Percentiles rank a stretch among this genome's conserved stretches.
Conservation (phyloP, 2,888 invertebrate species). For the Andrena bucephala region DNA sequence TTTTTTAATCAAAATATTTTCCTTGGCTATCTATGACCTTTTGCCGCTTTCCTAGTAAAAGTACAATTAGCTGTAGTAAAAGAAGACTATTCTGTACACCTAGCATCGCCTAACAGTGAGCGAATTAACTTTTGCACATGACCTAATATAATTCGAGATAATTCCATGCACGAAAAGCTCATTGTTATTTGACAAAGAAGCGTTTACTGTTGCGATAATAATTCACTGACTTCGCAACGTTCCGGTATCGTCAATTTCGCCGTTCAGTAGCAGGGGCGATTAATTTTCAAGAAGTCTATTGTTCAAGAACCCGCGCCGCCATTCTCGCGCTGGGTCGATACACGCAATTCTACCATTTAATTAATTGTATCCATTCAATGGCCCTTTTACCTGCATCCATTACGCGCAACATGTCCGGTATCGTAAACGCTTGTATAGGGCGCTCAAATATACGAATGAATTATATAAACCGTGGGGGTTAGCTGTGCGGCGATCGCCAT, state of each 20-base stretch:
- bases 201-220: not conserved
- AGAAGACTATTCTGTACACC: no score
- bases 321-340: not conserved
- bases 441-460: constrained; percentile 49
- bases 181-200: not conserved
- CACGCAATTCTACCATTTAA: constrained; percentile 37
- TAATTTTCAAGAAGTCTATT: not conserved
- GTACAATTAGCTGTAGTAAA: no score
- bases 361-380: constrained; percentile 33
- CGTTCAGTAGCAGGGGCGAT: not conserved
- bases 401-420: constrained; percentile 39
- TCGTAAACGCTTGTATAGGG: constrained; percentile 31
- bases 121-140: no score
- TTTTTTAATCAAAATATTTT: no score
- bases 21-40: no score
- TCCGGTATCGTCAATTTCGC: not conserved
- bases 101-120: no score
- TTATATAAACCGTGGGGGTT: constrained; percentile 38
- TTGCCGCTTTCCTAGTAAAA: no score
- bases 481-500: constrained; percentile 8
- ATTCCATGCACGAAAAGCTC: no score
- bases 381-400: constrained; percentile 23
- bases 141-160: no score
- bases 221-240: not conserved
- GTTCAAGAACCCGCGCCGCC: not conserved